A percentile compares a stretch with the other conserved stretches of the same genome.
These are phyloP conservation scores for Napeogenes sylphis DNA, from an alignment of 2,888 invertebrate species.

Conservation along the genomic window DNA sequence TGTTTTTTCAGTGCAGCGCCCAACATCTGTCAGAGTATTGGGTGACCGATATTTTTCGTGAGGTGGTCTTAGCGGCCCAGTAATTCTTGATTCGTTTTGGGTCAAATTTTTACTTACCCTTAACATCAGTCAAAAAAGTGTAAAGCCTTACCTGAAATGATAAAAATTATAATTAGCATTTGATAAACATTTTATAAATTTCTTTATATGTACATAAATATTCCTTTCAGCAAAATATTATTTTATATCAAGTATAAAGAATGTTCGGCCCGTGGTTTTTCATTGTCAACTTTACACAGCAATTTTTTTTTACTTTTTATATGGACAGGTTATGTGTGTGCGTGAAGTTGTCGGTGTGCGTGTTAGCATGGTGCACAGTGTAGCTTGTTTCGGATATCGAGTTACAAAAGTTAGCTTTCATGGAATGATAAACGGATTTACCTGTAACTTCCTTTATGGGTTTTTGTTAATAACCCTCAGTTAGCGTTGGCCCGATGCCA, in stretches of 20 bases:
- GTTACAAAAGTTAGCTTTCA: conserved; percentile 20
- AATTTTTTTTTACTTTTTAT: conserved; percentile 7
- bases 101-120: neutral
- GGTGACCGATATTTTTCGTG: conserved; percentile 59
- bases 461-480: no score
- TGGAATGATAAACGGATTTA: conserved; percentile 7
- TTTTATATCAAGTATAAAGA: no score
- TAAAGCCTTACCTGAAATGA: no score
- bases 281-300: conserved; percentile 2
- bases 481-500: no score
- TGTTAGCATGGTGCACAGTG: neutral
- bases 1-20: conserved; percentile 42
- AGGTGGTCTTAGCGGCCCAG: conserved; percentile 21
- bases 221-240: no score
- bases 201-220: no score
- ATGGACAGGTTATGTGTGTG: conserved; percentile 1
- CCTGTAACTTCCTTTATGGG: neutral
- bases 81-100: conserved; percentile 40
- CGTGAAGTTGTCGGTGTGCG: neutral
- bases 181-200: no score
- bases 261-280: no score
- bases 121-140: no score
- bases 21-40: conserved; percentile 69
- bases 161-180: no score
- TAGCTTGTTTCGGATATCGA: neutral